Evolutionary conservation across 1,140 invertebrate species (phyloP), one percentile per base, ranked within the genome.

Genomic region (Drosophila kurseongensis): DNA sequence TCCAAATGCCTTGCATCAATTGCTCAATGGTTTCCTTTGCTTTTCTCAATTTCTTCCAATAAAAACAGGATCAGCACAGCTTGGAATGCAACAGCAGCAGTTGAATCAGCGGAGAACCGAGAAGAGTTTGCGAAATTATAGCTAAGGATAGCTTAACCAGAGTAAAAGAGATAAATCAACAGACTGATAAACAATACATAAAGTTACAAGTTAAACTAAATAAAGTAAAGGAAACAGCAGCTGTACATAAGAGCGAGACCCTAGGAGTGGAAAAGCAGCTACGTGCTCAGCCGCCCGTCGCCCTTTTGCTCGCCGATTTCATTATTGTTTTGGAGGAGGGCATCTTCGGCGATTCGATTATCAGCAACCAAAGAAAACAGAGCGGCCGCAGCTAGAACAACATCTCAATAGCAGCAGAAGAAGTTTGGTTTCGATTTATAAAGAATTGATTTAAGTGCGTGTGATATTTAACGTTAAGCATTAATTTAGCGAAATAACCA

Each of bases 381-480:
- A 63, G 35, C 36, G 48, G 60, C 59, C 63, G 58, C 36, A 75
- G 45, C 59, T 45, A 48, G 6, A 65, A 23, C 35, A 75, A 63
- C 51, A 62, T 36, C 51, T 16, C 44, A 44, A 73, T 42, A 68
- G 51, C 35, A 80, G 76, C 63, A 80, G 44, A 47, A 69, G 67
- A 69, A 75, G 83, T 89, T 89, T 86, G 84, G 78, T 83, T 89
- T 86, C 80, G 75, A 88, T 88, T 86, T 85, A 74, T 69, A 76
- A 75, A 83, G 73, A 90, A 91, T 91, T 89, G 86, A 91, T 91
- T 91, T 91, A 91, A 89, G 91, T 91, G 90, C 91, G 90, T 91
- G 90, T 91, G 90, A 91, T 91, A 91, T 91, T 91, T 91, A 91
- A 91, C 71, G 77, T 86, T 91, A 91, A 91, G 90, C 75, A 90